Evolutionary conservation across 2,113 vertebrate species (phyloP).

Genomic region (Himantopus leucocephalus): DNA sequence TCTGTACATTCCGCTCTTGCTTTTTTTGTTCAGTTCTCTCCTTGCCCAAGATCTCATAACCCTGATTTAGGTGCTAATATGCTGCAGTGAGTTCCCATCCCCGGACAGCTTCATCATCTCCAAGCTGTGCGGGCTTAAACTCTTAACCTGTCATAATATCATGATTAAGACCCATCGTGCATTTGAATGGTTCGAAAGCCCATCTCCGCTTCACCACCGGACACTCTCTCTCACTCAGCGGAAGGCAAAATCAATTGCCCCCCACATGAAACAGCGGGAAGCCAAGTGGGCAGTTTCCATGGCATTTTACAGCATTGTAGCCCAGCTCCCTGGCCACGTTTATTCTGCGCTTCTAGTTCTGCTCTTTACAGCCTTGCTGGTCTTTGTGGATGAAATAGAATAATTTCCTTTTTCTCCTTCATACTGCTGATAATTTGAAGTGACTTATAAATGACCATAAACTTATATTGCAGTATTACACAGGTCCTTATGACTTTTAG

Average conservation of each 20-base stretch:
- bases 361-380: not conserved
- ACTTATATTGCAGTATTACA: not conserved
- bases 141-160: slow-evolving; percentile 40
- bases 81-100: slow-evolving; percentile 3
- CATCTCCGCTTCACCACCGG: not conserved
- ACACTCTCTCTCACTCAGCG: not conserved
- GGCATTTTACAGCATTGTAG: not conserved
- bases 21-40: not conserved
- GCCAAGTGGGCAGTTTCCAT: not conserved
- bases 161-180: slow-evolving; percentile 37
- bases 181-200: slow-evolving; percentile 12
- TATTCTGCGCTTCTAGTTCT: not conserved
- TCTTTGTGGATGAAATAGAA: not conserved
- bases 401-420: not conserved
- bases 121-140: slow-evolving; percentile 16
- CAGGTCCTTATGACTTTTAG: not conserved
- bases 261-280: not conserved
- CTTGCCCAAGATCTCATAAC: not conserved
- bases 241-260: slow-evolving; percentile 40
- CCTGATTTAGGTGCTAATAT: slow-evolving; percentile 41
- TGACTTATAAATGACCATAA: not conserved
- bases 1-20: not conserved
- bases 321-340: not conserved
- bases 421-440: not conserved
- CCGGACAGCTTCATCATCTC: slow-evolving; percentile 37